A percentile compares a stretch with the other conserved stretches of the same genome.
Evolutionary conservation across 2,888 invertebrate genomes (phyloP).

Genomic region (Drosophila paracracens): DNA sequence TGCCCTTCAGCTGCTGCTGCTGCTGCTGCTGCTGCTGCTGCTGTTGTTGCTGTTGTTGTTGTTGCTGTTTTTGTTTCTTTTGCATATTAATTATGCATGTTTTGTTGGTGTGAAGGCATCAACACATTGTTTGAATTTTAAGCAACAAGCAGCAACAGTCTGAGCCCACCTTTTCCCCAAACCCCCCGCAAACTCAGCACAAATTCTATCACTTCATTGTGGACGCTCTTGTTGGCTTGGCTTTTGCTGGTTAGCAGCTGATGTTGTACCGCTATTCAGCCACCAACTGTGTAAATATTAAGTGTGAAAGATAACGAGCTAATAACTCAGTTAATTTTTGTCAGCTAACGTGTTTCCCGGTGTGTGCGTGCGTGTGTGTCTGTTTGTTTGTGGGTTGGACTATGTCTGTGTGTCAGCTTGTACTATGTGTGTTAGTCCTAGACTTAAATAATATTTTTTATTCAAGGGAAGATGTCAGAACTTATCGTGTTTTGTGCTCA

Average conservation of each 20-base stretch:
- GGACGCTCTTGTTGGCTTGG: slow-evolving; percentile 19
- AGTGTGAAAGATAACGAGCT: slow-evolving; percentile 78
- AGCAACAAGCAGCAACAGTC: slow-evolving; percentile 67
- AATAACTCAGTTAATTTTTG: slow-evolving; percentile 72
- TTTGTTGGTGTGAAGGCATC: slow-evolving; percentile 80
- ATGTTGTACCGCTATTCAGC: slow-evolving; percentile 41
- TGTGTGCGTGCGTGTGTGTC: slow-evolving; percentile 8
- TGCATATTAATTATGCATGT: slow-evolving; percentile 81
- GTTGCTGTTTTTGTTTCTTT: slow-evolving; percentile 61
- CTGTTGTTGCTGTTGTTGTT: slow-evolving; percentile 44
- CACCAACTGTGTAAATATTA: slow-evolving; percentile 74
- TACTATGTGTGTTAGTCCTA: not conserved
- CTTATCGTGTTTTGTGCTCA: not conserved
- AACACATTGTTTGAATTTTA: slow-evolving; percentile 82
- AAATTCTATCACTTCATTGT: slow-evolving; percentile 3
- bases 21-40: slow-evolving; percentile 11
- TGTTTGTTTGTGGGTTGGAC: not conserved
- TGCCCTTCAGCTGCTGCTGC: slow-evolving; percentile 36
- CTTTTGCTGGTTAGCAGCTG: slow-evolving; percentile 28
- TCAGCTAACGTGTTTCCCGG: slow-evolving; percentile 19
- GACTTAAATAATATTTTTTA: not conserved
- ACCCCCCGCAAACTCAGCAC: not conserved
- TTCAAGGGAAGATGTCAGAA: not conserved
- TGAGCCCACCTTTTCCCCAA: slow-evolving; percentile 3
- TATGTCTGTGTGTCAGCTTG: not conserved